Evolutionary conservation across 2,797 vertebrate species (phyloP).

Genomic region (Coluber constrictor): DNA sequence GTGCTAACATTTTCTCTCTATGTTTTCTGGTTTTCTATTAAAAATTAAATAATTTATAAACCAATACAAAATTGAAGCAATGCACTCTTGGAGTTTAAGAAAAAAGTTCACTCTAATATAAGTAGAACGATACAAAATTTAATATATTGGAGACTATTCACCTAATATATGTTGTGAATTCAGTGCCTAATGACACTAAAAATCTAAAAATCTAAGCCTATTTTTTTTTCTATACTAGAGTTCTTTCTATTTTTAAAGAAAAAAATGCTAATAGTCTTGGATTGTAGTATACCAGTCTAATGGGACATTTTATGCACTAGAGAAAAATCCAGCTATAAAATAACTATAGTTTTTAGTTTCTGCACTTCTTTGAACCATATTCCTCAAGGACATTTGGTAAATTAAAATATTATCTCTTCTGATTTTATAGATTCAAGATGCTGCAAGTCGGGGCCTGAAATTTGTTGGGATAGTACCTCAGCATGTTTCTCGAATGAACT

Average conservation of each 20-base stretch:
- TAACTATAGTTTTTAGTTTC: constrained; percentile 22
- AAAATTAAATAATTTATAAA: not conserved
- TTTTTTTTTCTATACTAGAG: not conserved
- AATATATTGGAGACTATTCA: not conserved
- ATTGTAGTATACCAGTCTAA: constrained; percentile 24
- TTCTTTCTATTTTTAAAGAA: not conserved
- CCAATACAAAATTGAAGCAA: not conserved
- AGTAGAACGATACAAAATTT: not conserved
- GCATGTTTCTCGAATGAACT: constrained; percentile 70
- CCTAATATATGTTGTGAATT: not conserved
- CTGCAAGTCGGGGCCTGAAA: constrained; percentile 88
- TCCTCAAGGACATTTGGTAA: constrained; percentile 51
- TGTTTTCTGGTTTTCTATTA: not conserved
- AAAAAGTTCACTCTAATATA: not conserved
- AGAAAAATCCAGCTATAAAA: constrained; percentile 39
- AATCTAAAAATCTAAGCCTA: not conserved
- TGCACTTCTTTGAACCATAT: constrained; percentile 56
- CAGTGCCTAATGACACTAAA: not conserved
- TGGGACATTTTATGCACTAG: constrained; percentile 29
- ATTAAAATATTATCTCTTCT: constrained; percentile 64
- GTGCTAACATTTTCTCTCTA: not conserved
- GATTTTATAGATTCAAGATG: constrained; percentile 88
- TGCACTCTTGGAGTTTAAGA: not conserved
- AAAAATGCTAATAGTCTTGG: constrained; percentile 10
- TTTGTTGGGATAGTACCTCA: constrained; percentile 92